Evolutionary conservation across 2,797 vertebrate species (phyloP), one percentile per base, ranked within the genome.

Genomic region (Pampus argenteus): DNA sequence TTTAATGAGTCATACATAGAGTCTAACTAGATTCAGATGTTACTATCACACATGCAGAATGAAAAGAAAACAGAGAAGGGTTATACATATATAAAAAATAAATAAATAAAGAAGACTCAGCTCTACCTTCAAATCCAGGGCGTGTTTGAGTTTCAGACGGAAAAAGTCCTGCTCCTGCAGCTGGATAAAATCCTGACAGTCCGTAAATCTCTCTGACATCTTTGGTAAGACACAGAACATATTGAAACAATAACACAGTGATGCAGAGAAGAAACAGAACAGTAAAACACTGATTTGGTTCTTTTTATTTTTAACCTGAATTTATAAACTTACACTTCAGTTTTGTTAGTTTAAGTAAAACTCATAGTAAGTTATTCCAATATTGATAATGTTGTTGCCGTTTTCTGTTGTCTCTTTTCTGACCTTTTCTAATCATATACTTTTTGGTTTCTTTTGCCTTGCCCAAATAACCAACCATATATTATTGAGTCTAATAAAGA

Each of bases 111-210:
- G 62, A 9, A 57, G 1, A 23, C 6, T 4, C 17, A 38, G 48
- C 28, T 66, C 76, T 89, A 96, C 96, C 93, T 96, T 96, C 20
- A 96, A 66, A 74, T 96, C 92, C 81, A 97, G 82, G 23, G 94
- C 86, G 50, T 96, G 96, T 25, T 95, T 95, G 60, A 98, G 93
- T 74, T 96, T 96, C 49, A 96, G 89, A 25, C 86, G 87, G 75
- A 93, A 89, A 2, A 91, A 93, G 31, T 96, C 94, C 82, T 98
- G 96, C 8, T 97, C 94, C 71, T 94, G 95, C 65, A 90, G 91
- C 82, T 97, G 96, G 86, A 97, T 94, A 75, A 95, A 93, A 71
- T 95, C 92, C 79, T 95, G 96, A 84, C 96, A 96, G 85, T 96
- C 94, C 66, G 94, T 90, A 86, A 98, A 95, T 72, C 94, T 94